These are phyloP conservation scores for Liopterus haemorrhoidalis DNA, from an alignment of 2,888 invertebrate species.

Conservation along the genomic window DNA sequence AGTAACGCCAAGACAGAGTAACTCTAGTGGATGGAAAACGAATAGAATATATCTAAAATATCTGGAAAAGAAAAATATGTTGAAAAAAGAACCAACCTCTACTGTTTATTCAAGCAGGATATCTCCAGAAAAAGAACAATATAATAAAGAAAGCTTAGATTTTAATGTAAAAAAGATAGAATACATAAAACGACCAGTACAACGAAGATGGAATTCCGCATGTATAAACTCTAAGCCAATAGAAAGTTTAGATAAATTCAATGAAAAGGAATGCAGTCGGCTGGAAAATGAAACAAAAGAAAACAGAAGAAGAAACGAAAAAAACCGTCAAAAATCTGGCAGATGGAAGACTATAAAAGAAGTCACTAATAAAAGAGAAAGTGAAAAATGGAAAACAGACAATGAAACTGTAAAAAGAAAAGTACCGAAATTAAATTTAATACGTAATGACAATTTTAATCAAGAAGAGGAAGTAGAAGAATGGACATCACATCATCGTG, in stretches of 20 bases:
- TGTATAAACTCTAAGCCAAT: no score
- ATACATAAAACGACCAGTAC: no score
- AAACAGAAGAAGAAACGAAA: no score
- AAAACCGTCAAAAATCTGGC: no score
- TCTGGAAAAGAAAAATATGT: constrained; percentile 5
- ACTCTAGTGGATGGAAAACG: no score
- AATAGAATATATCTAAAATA: not conserved
- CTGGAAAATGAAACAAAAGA: no score
- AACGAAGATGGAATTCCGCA: no score
- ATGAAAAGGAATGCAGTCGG: no score
- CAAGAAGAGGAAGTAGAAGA: no score
- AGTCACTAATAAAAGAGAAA: constrained; percentile 11
- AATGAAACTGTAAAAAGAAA: constrained; percentile 24
- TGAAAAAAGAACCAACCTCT: constrained; percentile 7
- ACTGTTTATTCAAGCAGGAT: constrained; percentile 4
- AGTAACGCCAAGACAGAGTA: constrained; percentile 7
- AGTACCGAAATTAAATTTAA: constrained; percentile 13
- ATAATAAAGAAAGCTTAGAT: constrained; percentile 11
- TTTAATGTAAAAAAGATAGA: no score
- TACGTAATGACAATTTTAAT: constrained; percentile 8
- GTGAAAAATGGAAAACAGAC: constrained; percentile 27
- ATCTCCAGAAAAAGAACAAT: constrained; percentile 6
- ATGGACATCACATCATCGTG: no score
- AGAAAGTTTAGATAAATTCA: no score
- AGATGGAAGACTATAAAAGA: constrained; percentile 3